Base-by-base conservation (phyloP, 2,113 vertebrate genomes). In the Helogale parvula region DNA sequence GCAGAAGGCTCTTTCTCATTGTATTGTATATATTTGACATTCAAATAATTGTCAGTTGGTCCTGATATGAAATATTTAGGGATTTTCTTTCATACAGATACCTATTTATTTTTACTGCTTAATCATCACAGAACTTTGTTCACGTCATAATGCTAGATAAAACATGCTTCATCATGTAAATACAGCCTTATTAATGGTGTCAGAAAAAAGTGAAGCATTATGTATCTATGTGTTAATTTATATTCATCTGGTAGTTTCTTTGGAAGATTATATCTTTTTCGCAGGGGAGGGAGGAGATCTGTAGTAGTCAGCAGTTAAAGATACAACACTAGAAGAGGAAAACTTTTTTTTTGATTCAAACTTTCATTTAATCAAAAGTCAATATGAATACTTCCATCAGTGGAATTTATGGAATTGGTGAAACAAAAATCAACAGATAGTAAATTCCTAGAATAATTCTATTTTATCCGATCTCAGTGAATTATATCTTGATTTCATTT, bases 281-380 rank as follows among this genome's bases (percentile, higher is more conserved):
- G 8, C 10, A 17, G n/a, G 65, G 9, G 8, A 52, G 27, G 35
- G 5, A 45, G 27, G 14, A 45, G n/a, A 90, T n/a, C 33, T 60
- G 13, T 16, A 83, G 15, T 77, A 84, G 38, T 68, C 38, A 71
- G 4, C 31, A 92, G 38, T 87, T 95, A 88, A 91, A 94, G 68
- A 92, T 41, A 85, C 9, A 86, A 54, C 23, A 80, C 9, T 74
- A 47, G 16, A 68, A 93, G 17, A 88, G 23, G 33, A 66, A 76
- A 14, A 23, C 5, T 72, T 47, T 83, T 90, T 90, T 41, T 86
- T 94, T 81, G 92, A 92, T 95, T 96, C 80, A 88, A 69, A 92
- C 45, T 94, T 94, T 96, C 77, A 83, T 96, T 96, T 93, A 94
- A 91, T 96, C 81, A 76, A 92, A 98, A 88, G 63, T 96, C 35